Percentiles rank a stretch among this genome's conserved stretches.
phyloP scores from a whole-genome alignment of 2,797 vertebrate genomes.

The Glyptemys insculpta region DNA sequence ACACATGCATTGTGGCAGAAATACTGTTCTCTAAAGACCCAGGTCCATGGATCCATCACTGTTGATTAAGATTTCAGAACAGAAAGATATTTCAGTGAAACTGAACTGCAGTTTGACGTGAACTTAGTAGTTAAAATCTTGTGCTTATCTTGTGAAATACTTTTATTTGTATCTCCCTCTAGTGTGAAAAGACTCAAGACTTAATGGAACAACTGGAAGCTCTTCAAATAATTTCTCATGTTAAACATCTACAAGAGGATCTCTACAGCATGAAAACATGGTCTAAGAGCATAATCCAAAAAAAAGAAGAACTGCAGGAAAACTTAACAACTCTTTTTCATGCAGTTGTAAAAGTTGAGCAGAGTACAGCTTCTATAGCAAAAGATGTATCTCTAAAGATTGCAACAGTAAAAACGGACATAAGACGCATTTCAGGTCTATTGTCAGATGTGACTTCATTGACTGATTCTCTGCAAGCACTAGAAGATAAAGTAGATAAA shows the following conservation, averaged over 20 bases:
- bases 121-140: conserved; percentile 36
- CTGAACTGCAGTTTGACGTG: background rate
- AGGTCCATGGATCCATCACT: background rate
- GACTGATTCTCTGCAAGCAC: conserved; percentile 82
- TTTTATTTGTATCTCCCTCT: conserved; percentile 72
- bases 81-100: background rate
- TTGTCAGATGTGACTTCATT: conserved; percentile 86
- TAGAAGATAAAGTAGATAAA: conserved; percentile 86
- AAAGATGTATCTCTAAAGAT: conserved; percentile 86
- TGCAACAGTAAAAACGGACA: conserved; percentile 90
- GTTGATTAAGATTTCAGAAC: background rate
- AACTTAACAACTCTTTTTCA: conserved; percentile 83
- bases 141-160: conserved; percentile 43
- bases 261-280: conserved; percentile 83
- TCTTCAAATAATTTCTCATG: conserved; percentile 76
- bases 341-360: conserved; percentile 84
- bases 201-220: conserved; percentile 82
- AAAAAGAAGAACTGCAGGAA: conserved; percentile 80
- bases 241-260: conserved; percentile 85
- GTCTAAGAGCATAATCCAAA: conserved; percentile 81
- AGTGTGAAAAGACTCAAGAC: conserved; percentile 87
- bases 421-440: conserved; percentile 93
- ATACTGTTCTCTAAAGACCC: background rate
- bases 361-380: conserved; percentile 81
- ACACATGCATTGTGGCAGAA: background rate